Conservation (phyloP, 2,113 vertebrate genomes). For the Poicephalus gulielmi region DNA sequence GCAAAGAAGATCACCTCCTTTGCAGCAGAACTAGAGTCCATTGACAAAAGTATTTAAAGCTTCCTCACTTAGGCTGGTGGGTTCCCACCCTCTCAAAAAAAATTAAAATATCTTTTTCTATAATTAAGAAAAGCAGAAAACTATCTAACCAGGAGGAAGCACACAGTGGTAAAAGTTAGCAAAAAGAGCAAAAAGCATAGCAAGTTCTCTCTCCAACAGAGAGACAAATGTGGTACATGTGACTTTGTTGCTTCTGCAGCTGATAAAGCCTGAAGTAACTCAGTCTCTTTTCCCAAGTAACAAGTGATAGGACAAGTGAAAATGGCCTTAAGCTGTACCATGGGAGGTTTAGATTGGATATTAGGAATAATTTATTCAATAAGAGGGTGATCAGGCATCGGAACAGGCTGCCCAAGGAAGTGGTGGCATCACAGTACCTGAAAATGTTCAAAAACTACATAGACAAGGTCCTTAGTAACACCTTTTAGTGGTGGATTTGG, state of each 20-base stretch:
- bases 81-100: not conserved
- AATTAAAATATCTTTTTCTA: not conserved
- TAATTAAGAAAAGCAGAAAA: not conserved
- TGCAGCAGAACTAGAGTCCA: not conserved
- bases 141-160: not conserved
- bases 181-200: not conserved
- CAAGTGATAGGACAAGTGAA: not conserved
- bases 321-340: not conserved
- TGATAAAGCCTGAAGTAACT: not conserved
- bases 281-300: not conserved
- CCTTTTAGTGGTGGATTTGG: not conserved
- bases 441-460: not conserved
- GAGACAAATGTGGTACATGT: not conserved
- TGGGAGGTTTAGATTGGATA: not conserved
- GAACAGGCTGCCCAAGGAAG: not conserved
- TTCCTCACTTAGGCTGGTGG: not conserved
- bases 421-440: not conserved
- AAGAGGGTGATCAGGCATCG: not conserved
- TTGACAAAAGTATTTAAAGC: not conserved
- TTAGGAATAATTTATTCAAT: not conserved
- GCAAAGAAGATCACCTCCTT: not conserved
- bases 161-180: not conserved
- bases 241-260: not conserved
- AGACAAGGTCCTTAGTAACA: not conserved
- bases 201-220: not conserved